Evolutionary conservation across 2,888 invertebrate species (phyloP), one percentile per base, ranked within the genome.

Genomic region (Pyrrhosoma nymphula): DNA sequence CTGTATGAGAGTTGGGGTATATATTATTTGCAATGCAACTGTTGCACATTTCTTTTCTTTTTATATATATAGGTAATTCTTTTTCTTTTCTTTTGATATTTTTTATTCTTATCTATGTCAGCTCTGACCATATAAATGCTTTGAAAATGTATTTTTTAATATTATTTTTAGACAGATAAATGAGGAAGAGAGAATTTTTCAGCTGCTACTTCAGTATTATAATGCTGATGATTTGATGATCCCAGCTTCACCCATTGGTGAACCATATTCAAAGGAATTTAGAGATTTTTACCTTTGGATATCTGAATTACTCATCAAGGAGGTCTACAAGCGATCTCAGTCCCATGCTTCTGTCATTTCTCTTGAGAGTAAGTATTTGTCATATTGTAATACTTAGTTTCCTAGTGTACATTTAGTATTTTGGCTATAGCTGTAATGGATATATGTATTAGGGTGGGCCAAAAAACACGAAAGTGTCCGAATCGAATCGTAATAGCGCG

Each of bases 101-200:
- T n/a, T n/a, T n/a, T n/a, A n/a, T n/a, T n/a, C n/a, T n/a, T n/a
- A n/a, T n/a, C n/a, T n/a, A n/a, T n/a, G n/a, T n/a, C n/a, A n/a
- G n/a, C n/a, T n/a, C n/a, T n/a, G n/a, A n/a, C n/a, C n/a, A n/a
- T n/a, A n/a, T n/a, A 12, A 16, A 56, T 56, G 10, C 56, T 56
- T 63, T 14, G 23, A 18, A 23, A 23, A 63, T 63, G 23, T 20
- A 63, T 63, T 63, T 63, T 20, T 26, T 12, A 89, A 56, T 47
- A 55, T 47, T 63, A 26, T 60, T 82, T 91, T 63, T 30, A 91
- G 91, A 26, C 91, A 47, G 63, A 69, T 60, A 20, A 6, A 39
- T 63, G 91, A 91, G 63, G 63, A 91, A 39, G 91, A 91, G 63
- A 63, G 60, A 35, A 91, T 63, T 69, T 91, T 91, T 14, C 60